Evolutionary conservation across 2,888 invertebrate species (phyloP), one percentile per base, ranked within the genome.

Genomic region (Busseola fusca): DNA sequence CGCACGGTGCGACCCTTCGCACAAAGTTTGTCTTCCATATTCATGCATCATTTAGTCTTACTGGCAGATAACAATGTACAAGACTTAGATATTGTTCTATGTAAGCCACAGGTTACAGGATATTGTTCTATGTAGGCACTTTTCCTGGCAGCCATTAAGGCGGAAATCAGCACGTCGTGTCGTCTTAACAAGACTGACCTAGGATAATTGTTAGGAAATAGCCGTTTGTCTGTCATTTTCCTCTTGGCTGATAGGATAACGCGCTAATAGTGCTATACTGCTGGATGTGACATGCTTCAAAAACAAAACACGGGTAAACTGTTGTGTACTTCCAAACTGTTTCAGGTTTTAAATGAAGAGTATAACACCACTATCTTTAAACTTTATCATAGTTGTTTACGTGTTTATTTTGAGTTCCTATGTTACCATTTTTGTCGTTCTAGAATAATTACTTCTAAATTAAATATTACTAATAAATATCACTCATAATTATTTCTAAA

Each of bases 121-220:
- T 21, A 30, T 27, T 56, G 1, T 16, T 27, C 9, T 14, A 6
- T 50, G 14, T 65, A 30, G n/a, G 3, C 4, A 64, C 18, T 64
- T 30, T 64, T 76, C 77, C 67, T 62, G 60, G n/a, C 54, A 50
- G 48, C 14, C 37, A 69, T 30, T 57, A 14, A 50, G 67, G 52
- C 64, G 63, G 78, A 79, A 81, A 81, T 66, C 62, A 48, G 50
- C 72, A 80, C 66, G 74, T 60, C 81, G 78, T 83, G 74, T 60
- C 81, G 78, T 83, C 82, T 87, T 91, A 93, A 93, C 91, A 72
- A 91, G 92, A 91, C 90, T 93, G 94, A 94, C 94, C 94, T 93
- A 93, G 93, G 92, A 90, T 89, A 89, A 88, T 87, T 86, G 91
- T 90, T 91, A 93, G 94, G 94, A 94, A 94, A 93, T 93, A 85